Conservation (phyloP, 2,113 vertebrate genomes). For the Urocynchramus pylzowi region DNA sequence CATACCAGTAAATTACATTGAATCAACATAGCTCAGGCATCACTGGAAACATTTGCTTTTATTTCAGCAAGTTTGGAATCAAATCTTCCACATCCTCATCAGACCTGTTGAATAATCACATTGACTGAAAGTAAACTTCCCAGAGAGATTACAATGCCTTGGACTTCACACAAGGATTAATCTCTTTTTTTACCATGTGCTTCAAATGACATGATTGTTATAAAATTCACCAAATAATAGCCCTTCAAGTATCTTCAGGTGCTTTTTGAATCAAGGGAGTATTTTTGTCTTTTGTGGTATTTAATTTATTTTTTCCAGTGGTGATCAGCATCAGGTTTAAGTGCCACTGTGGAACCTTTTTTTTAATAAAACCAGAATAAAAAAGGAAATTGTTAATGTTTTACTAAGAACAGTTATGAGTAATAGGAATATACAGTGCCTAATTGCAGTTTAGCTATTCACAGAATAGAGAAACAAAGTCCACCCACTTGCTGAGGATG, state of each 20-base stretch:
- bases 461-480: constrained; percentile 19
- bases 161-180: neutral
- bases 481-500: neutral
- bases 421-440: neutral
- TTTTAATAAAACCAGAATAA: neutral
- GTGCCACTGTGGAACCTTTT: neutral
- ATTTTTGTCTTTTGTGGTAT: neutral
- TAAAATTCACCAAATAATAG: neutral
- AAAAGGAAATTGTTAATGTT: neutral
- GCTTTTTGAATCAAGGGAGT: neutral
- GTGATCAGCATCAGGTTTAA: neutral
- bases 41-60: neutral
- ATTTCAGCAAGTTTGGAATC: neutral
- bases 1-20: neutral
- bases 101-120: neutral
- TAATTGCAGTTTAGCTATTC: constrained; percentile 28
- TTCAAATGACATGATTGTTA: neutral
- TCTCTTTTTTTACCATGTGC: neutral
- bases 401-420: neutral
- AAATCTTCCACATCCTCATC: neutral
- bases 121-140: neutral
- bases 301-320: neutral
- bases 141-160: neutral
- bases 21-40: neutral
- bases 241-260: neutral